Evolutionary conservation across 2,888 invertebrate genomes (phyloP).

Genomic region (Plagodis pulveraria): DNA sequence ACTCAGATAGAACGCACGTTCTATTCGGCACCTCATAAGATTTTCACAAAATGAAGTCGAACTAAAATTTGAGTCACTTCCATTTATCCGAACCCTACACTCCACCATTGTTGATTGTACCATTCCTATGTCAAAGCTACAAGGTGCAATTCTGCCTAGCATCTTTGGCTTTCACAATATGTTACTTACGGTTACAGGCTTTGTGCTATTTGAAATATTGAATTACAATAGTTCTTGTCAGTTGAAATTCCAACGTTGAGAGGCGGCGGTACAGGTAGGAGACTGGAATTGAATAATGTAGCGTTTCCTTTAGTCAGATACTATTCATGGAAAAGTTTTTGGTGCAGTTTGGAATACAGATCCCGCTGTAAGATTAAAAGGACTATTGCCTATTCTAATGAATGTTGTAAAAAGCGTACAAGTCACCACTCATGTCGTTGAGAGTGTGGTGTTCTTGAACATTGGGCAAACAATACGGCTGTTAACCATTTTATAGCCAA

Average conservation of each 20-base stretch:
- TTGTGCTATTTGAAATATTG: slow-evolving; percentile 43
- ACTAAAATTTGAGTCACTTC: slow-evolving; percentile 25
- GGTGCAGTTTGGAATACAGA: neutral
- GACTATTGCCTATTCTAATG: too few relatives aligned
- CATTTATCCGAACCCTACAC: slow-evolving; percentile 17
- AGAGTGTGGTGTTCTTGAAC: too few relatives aligned
- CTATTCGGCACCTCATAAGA: slow-evolving; percentile 4
- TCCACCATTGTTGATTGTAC: neutral
- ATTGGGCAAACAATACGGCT: too few relatives aligned
- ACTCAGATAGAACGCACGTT: too few relatives aligned
- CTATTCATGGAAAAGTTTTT: slow-evolving; percentile 5
- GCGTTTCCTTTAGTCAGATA: slow-evolving; percentile 18
- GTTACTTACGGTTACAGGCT: slow-evolving; percentile 20
- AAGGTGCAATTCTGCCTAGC: slow-evolving; percentile 16
- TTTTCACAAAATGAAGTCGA: slow-evolving; percentile 11
- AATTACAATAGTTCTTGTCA: slow-evolving; percentile 45
- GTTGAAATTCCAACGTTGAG: slow-evolving; percentile 33
- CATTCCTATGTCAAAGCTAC: slow-evolving; percentile 11
- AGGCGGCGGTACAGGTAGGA: slow-evolving; percentile 17
- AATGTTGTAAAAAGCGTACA: too few relatives aligned
- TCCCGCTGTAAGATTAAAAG: too few relatives aligned
- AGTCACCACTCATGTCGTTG: too few relatives aligned
- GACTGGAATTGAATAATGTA: slow-evolving; percentile 24
- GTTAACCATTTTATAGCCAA: too few relatives aligned
- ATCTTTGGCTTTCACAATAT: slow-evolving; percentile 24